A percentile compares a stretch with the other conserved stretches of the same genome.
Evolutionary conservation across 2,797 vertebrate genomes (phyloP).

Genomic region (Parauchenoglanis punctatus): DNA sequence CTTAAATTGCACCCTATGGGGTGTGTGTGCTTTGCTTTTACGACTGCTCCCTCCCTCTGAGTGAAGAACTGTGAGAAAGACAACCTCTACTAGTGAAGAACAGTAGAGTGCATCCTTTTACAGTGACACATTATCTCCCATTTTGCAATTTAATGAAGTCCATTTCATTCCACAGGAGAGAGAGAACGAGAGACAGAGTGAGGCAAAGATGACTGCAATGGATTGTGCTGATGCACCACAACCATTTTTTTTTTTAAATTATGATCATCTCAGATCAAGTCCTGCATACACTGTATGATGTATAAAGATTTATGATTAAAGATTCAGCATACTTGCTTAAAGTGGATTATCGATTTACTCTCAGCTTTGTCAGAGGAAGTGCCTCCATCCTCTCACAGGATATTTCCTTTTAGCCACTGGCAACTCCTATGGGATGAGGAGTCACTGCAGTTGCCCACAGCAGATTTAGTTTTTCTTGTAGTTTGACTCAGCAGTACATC

Average conservation of each 20-base stretch:
- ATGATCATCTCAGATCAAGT: background rate
- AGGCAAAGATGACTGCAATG: background rate
- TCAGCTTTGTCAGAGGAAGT: constrained; percentile 1
- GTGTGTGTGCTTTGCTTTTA: constrained; percentile 22
- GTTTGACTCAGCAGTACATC: background rate
- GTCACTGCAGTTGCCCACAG: background rate
- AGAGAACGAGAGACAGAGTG: background rate
- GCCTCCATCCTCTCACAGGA: background rate
- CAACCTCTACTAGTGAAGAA: constrained; percentile 36
- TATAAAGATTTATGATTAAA: constrained; percentile 10
- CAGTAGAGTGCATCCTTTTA: constrained; percentile 39
- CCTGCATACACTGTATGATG: background rate
- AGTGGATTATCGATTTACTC: background rate
- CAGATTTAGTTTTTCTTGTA: background rate
- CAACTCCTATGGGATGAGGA: background rate
- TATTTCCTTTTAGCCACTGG: background rate
- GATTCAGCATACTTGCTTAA: background rate
- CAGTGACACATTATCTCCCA: background rate
- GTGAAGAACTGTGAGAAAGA: constrained; percentile 28
- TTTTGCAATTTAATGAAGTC: background rate
- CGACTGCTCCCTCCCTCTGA: constrained; percentile 7
- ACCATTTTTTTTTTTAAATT: background rate
- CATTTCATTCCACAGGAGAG: background rate
- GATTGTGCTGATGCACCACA: background rate
- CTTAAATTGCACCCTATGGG: background rate